These are phyloP conservation scores for Urocyon cinereoargenteus DNA, from an alignment of 2,797 vertebrate genomes.

Conservation along the genomic window DNA sequence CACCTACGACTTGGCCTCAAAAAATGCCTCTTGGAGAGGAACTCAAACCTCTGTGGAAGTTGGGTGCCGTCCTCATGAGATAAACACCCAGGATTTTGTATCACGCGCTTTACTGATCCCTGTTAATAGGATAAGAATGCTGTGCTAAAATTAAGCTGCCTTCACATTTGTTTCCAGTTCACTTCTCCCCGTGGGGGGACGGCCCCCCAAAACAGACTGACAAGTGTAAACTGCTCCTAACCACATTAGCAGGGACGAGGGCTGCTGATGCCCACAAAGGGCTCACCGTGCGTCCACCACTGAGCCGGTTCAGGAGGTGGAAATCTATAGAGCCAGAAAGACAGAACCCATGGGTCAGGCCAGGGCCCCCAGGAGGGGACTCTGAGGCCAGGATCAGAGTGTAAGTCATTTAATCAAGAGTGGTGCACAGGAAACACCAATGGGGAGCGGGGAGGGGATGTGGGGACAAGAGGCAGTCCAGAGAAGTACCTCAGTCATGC, in stretches of 20 bases:
- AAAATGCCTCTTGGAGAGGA: neutral
- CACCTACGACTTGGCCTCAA: neutral
- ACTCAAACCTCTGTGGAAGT: rapidly evolving
- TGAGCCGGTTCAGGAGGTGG: rapidly evolving
- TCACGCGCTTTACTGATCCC: rapidly evolving
- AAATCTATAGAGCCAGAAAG: neutral
- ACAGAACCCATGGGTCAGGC: neutral
- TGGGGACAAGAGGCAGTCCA: neutral
- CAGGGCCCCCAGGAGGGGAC: neutral
- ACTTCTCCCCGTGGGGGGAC: rapidly evolving
- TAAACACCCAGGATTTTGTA: rapidly evolving
- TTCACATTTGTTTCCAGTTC: neutral
- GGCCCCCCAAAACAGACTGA: neutral
- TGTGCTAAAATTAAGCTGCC: neutral
- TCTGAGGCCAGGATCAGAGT: neutral
- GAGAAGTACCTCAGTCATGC: rapidly evolving
- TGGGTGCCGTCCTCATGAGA: rapidly evolving
- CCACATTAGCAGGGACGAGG: rapidly evolving
- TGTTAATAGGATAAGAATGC: neutral
- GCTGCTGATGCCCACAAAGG: rapidly evolving
- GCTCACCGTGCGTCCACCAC: rapidly evolving
- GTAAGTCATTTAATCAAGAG: neutral
- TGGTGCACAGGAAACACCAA: neutral
- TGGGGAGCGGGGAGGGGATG: neutral
- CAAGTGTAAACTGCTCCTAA: too few species aligned